phyloP scores from a whole-genome alignment of 1,140 invertebrate species.

The Ceratitis capitata region DNA sequence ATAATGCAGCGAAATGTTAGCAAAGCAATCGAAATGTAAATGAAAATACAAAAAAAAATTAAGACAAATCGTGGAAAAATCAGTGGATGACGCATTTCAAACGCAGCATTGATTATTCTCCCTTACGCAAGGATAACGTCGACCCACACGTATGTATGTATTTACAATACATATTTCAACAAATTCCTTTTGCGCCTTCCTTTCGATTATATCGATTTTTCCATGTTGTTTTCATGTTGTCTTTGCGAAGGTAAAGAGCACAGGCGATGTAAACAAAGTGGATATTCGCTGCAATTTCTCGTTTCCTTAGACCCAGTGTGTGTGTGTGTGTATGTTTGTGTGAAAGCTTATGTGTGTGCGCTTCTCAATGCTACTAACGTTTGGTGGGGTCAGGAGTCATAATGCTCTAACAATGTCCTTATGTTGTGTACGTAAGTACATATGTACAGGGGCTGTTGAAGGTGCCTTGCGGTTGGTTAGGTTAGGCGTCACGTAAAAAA shows the following conservation, averaged over 20 bases:
- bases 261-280: constrained; percentile 5
- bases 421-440: neutral
- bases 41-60: neutral
- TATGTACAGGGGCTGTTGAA: too few relatives aligned
- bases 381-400: neutral
- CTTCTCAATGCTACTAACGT: neutral
- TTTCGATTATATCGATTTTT: constrained; percentile 8
- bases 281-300: neutral
- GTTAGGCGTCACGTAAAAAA: neutral
- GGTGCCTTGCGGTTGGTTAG: neutral
- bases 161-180: neutral
- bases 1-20: neutral
- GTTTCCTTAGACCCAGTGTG: neutral
- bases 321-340: neutral
- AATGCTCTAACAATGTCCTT: neutral
- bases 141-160: neutral
- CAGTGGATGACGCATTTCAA: constrained; percentile 12
- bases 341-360: neutral
- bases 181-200: neutral
- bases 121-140: neutral
- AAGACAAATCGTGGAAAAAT: neutral
- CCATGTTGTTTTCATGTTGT: neutral
- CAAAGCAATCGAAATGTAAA: neutral
- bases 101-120: neutral
- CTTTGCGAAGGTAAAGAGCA: neutral